A percentile compares a stretch with the other conserved stretches of the same genome.
These are phyloP conservation scores for Gasterosteus aculeatus DNA, from an alignment of 2,113 vertebrate species.

Conservation along the genomic window DNA sequence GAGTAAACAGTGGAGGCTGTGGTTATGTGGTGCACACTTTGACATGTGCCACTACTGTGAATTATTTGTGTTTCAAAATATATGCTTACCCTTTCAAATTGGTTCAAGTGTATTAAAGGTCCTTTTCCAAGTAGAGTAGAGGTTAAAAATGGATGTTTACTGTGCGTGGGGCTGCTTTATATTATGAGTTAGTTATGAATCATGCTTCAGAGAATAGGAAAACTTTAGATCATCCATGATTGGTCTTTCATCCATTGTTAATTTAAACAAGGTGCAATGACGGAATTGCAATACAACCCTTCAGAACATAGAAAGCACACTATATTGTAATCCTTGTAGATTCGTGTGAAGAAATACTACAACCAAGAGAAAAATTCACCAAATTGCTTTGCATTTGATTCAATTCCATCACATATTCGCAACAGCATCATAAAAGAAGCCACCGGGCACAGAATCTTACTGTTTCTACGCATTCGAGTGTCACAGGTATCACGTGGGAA, in stretches of 20 bases:
- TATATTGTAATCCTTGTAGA: neutral
- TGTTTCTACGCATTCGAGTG: slow-evolving; percentile 37
- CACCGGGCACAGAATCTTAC: slow-evolving; percentile 42
- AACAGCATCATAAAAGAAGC: slow-evolving; percentile 57
- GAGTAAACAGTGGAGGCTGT: neutral
- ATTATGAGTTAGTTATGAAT: neutral
- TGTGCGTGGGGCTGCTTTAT: neutral
- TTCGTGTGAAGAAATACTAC: slow-evolving; percentile 28
- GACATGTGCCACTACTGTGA: neutral
- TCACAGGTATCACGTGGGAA: slow-evolving; percentile 50
- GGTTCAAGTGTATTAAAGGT: neutral
- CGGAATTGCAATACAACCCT: slow-evolving; percentile 8
- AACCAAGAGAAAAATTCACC: slow-evolving; percentile 41
- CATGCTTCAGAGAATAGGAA: neutral
- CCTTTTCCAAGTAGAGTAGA: slow-evolving; percentile 1
- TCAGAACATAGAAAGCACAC: slow-evolving; percentile 27
- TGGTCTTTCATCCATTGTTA: slow-evolving; percentile 18
- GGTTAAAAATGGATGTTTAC: slow-evolving; percentile 2
- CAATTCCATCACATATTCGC: slow-evolving; percentile 47
- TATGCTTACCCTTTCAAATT: neutral
- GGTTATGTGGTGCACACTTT: neutral
- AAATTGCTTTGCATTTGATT: slow-evolving; percentile 57
- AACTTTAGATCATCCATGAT: slow-evolving; percentile 27
- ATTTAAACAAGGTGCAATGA: slow-evolving; percentile 11
- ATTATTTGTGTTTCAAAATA: neutral